These are phyloP conservation scores for Folsomia manolachei DNA, from an alignment of 2,888 invertebrate genomes.

Conservation along the genomic window DNA sequence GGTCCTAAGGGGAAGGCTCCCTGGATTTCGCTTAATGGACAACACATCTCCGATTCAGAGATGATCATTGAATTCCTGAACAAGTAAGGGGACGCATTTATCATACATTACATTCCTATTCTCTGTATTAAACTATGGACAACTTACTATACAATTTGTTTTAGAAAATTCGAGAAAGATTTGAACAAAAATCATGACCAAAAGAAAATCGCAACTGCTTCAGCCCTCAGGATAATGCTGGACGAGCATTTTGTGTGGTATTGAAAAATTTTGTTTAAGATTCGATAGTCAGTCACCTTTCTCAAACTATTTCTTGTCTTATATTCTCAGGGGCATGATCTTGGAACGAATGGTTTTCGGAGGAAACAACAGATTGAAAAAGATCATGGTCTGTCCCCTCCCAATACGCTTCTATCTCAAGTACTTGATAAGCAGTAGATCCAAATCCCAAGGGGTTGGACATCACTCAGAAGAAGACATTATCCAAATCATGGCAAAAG, in stretches of 20 bases:
- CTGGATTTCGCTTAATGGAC: conserved; percentile 43
- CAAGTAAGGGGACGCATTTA: conserved; percentile 32
- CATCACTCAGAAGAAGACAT: conserved; percentile 39
- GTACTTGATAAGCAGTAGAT: conserved; percentile 9
- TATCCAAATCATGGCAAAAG: conserved; percentile 25
- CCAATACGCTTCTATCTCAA: conserved; percentile 1
- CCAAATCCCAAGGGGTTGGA: conserved; percentile 40
- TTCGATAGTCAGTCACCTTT: conserved; percentile 1
- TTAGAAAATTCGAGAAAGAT: conserved; percentile 51
- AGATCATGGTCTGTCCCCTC: conserved; percentile 1
- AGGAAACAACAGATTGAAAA: not conserved
- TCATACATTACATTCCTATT: conserved; percentile 4
- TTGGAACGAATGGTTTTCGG: conserved; percentile 31
- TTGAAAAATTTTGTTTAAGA: no score
- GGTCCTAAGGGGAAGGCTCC: conserved; percentile 44
- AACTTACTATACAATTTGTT: conserved; percentile 5
- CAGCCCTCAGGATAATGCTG: conserved; percentile 53
- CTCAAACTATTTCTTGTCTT: not conserved
- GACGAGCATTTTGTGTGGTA: conserved; percentile 56
- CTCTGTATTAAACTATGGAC: not conserved
- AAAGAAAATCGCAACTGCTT: conserved; percentile 52
- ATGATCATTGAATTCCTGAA: conserved; percentile 32
- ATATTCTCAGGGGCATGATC: conserved; percentile 19
- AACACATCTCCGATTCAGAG: conserved; percentile 39
- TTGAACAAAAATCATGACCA: conserved; percentile 51